Percentiles rank a stretch among this genome's conserved stretches.
Evolutionary conservation across 2,113 vertebrate genomes (phyloP).

Genomic region (Rhombomys opimus): DNA sequence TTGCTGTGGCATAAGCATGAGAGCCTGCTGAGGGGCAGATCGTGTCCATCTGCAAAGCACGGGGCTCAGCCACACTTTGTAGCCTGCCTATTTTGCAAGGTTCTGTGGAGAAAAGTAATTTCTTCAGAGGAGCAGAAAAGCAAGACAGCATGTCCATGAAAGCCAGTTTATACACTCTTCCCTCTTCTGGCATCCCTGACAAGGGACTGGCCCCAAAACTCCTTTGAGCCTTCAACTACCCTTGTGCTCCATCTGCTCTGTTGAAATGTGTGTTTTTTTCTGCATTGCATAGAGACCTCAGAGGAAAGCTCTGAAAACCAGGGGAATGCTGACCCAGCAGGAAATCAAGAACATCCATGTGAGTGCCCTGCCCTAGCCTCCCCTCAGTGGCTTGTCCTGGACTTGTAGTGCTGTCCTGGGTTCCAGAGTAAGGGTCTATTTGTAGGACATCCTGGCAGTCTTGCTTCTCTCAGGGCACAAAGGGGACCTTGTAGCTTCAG

Average conservation of each 20-base stretch:
- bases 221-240: neutral
- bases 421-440: neutral
- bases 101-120: neutral
- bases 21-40: neutral
- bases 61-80: neutral
- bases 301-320: conserved; percentile 93
- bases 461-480: neutral
- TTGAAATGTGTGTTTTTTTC: conserved; percentile 40
- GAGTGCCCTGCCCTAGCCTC: conserved; percentile 78
- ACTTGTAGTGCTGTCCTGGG: neutral
- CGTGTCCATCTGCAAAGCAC: neutral
- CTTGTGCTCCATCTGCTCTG: neutral
- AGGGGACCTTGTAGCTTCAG: neutral
- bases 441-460: neutral
- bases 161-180: neutral
- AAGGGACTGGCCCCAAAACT: neutral
- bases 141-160: neutral
- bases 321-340: conserved; percentile 91
- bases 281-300: conserved; percentile 88
- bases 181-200: neutral
- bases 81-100: neutral
- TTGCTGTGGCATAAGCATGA: neutral
- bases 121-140: neutral
- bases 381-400: neutral
- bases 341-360: conserved; percentile 96